Conservation (phyloP, 1,140 invertebrate species). For the Aporrectodea caliginosa region DNA sequence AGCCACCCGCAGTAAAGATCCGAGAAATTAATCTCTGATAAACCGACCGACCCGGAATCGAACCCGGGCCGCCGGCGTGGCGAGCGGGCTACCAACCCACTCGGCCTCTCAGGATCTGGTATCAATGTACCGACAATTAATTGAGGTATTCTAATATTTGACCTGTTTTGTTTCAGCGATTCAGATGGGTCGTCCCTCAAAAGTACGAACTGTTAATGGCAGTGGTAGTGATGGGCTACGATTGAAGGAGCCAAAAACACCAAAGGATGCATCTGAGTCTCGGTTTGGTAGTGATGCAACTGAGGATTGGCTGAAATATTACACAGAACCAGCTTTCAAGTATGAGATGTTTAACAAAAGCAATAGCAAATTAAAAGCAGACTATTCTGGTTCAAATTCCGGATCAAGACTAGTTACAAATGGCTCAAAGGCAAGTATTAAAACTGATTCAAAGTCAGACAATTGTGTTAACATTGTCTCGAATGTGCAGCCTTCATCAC, state of each 20-base stretch:
- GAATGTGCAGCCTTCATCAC: neutral
- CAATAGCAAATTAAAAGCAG: neutral
- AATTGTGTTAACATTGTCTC: neutral
- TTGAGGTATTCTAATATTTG: no score
- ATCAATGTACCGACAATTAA: no score
- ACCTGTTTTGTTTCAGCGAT: slow-evolving; percentile 21
- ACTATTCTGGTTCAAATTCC: neutral
- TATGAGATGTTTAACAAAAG: neutral
- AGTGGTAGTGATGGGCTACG: neutral
- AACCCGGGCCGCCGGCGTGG: no score
- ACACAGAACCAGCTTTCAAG: neutral
- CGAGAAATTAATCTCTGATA: no score
- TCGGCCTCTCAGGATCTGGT: no score
- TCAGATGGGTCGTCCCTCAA: slow-evolving; percentile 22
- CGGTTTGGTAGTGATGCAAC: neutral
- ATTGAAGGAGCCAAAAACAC: neutral
- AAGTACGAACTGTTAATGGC: neutral
- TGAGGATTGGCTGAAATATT: neutral
- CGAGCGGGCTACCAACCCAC: no score
- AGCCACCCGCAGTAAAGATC: no score
- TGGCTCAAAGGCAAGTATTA: neutral
- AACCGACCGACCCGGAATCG: no score
- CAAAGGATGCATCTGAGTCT: neutral
- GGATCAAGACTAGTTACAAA: neutral
- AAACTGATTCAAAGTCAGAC: neutral